Base-by-base conservation (phyloP, 2,888 invertebrate species). In the Euplexia lucipara region DNA sequence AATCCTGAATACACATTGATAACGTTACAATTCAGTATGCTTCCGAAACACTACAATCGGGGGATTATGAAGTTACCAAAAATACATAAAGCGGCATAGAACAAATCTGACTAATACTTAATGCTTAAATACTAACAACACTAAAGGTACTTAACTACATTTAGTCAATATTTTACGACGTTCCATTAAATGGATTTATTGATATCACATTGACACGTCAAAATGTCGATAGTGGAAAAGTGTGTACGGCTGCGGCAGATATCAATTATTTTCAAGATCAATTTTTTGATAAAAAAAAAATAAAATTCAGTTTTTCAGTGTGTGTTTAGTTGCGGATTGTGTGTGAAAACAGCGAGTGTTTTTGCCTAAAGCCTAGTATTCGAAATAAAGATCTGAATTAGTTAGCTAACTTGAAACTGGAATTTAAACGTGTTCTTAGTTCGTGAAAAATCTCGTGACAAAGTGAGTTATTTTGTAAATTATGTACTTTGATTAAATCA, bases 211-310 rank as follows among this genome's bases (percentile, higher is more conserved):
- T 51, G 63, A 42, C 35, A 63, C 44, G 57, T 49, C 70, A 42
- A 47, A 51, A 16, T 54, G 34, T 49, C 34, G 48, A 70, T 63
- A 75, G 41, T 49, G 49, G 26, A 16, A 41, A 56, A 34, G 37
- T 37, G 9, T 12, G 34, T 41, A 45, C 30, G 41, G n/a, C 52
- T 49, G 9, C 26, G 14, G 16, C 10, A 35, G 56, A 51, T 44
- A 72, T 35, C 26, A 65, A 75, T 79, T 68, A 72, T 63, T 66
- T 59, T 34, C 16, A 61, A 65, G 32, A 68, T 59, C 62, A 44
- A 44, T 68, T 42, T 45, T 44, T n/a, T n/a, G n/a, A n/a, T n/a
- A n/a, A n/a, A 53, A 66, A 74, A 49, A 59, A 59, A 56, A 66
- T 58, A 14, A 60, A 54, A 57, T 69, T 30, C 26, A 62, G 53